Evolutionary conservation across 2,797 vertebrate species (phyloP).

Genomic region (Chaetophractus vellerosus): DNA sequence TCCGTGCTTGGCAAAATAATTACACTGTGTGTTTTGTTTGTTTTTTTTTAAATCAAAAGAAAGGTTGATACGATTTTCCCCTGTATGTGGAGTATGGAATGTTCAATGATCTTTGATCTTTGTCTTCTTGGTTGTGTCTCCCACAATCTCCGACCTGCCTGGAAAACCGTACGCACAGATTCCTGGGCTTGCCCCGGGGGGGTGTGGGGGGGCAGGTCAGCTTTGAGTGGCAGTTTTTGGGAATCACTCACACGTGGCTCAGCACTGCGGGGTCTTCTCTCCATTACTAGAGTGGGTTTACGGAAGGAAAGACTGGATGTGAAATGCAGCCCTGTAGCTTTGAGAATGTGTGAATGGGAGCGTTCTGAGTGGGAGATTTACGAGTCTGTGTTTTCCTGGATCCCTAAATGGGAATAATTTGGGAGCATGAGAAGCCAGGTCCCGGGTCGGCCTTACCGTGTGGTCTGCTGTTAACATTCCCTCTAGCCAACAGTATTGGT

Average conservation of each 20-base stretch:
- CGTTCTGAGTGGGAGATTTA: not conserved
- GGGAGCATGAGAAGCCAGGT: not conserved
- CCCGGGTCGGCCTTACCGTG: not conserved
- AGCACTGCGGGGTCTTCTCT: fast-evolving
- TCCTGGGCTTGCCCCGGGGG: too few relatives aligned
- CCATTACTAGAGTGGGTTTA: not conserved
- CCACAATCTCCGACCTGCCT: not conserved
- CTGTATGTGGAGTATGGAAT: not conserved
- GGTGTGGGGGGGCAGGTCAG: not conserved
- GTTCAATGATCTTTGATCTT: not conserved
- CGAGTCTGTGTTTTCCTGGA: not conserved
- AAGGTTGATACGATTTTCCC: slow-evolving; percentile 52
- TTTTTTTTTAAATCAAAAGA: slow-evolving; percentile 18
- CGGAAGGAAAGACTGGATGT: not conserved
- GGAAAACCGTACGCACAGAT: not conserved
- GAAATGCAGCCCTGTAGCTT: not conserved
- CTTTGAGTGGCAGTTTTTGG: not conserved
- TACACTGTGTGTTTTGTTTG: not conserved
- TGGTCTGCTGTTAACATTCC: not conserved
- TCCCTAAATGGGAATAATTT: not conserved
- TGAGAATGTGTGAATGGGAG: not conserved
- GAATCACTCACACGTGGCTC: not conserved
- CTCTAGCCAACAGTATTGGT: not conserved
- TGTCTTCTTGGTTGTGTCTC: not conserved
- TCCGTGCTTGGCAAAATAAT: slow-evolving; percentile 81